Percentiles rank a stretch among this genome's conserved stretches.
Evolutionary conservation across 2,888 invertebrate genomes (phyloP).

Genomic region (Rosalia funebris): DNA sequence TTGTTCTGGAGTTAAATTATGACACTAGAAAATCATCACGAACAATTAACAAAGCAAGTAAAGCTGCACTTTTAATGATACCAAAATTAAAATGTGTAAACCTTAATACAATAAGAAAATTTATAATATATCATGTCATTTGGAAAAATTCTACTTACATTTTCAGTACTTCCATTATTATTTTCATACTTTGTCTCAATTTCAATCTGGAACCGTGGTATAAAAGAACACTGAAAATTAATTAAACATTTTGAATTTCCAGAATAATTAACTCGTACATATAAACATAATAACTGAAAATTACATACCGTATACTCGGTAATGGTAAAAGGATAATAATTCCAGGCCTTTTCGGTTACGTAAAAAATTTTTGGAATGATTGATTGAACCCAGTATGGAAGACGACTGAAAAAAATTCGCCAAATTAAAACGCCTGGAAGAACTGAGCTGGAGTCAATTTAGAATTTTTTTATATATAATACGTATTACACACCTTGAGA

Average conservation of each 20-base stretch:
- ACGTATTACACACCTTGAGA: conserved; percentile 80
- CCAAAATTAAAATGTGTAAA: no score
- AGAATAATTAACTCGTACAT: no score
- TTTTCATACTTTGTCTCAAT: conserved; percentile 92
- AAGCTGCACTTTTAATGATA: no score
- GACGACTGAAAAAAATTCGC: conserved; percentile 76
- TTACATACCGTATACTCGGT: conserved; percentile 82
- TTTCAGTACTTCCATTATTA: conserved; percentile 87
- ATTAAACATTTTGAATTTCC: conserved; percentile 9
- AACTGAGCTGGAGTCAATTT: no score
- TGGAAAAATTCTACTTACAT: conserved; percentile 72
- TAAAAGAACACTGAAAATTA: conserved; percentile 81
- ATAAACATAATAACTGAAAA: conserved; percentile 9
- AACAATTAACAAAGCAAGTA: no score
- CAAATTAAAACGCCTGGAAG: no score
- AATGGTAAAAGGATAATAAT: conserved; percentile 90
- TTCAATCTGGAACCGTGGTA: conserved; percentile 84
- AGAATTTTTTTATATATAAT: no score
- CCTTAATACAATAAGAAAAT: conserved; percentile 13
- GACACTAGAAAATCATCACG: conserved; percentile 81
- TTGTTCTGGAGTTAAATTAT: conserved; percentile 78
- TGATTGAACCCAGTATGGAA: conserved; percentile 90
- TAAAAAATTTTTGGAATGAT: conserved; percentile 91
- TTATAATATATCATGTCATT: not conserved
- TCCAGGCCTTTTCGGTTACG: conserved; percentile 94